These are phyloP conservation scores for Anolis carolinensis DNA, from an alignment of 2,113 vertebrate genomes.

Conservation along the genomic window DNA sequence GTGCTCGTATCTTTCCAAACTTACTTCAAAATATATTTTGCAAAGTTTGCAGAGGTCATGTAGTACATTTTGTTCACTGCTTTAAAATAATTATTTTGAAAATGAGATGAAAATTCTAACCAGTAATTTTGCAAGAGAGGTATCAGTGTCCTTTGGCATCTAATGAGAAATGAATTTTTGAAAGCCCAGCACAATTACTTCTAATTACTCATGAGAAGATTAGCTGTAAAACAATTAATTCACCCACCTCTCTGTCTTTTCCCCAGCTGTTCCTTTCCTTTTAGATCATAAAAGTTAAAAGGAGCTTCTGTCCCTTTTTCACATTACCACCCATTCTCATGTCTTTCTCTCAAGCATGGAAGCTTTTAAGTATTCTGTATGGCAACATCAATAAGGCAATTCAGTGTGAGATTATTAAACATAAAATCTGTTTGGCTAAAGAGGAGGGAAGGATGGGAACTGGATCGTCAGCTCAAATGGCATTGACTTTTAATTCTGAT, in stretches of 20 bases:
- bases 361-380: not conserved
- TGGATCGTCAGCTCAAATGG: too few species aligned
- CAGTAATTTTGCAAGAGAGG: not conserved
- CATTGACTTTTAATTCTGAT: not conserved
- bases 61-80: slow-evolving; percentile 21
- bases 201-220: not conserved
- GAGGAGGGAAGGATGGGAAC: not conserved
- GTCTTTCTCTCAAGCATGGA: not conserved
- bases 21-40: slow-evolving; percentile 9
- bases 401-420: not conserved
- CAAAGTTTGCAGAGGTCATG: slow-evolving; percentile 15
- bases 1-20: not conserved
- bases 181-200: slow-evolving; percentile 21
- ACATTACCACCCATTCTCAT: slow-evolving; percentile 3
- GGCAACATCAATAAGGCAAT: not conserved
- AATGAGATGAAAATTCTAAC: slow-evolving; percentile 26
- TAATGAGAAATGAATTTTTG: not conserved
- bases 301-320: slow-evolving; percentile 15
- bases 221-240: slow-evolving; percentile 27
- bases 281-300: not conserved
- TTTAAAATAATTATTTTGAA: slow-evolving; percentile 20
- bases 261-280: not conserved
- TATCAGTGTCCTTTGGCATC: slow-evolving; percentile 28
- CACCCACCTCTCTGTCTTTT: not conserved
- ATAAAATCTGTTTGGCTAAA: not conserved